phyloP scores from a whole-genome alignment of 1,140 invertebrate species.

The Ooceraea biroi region DNA sequence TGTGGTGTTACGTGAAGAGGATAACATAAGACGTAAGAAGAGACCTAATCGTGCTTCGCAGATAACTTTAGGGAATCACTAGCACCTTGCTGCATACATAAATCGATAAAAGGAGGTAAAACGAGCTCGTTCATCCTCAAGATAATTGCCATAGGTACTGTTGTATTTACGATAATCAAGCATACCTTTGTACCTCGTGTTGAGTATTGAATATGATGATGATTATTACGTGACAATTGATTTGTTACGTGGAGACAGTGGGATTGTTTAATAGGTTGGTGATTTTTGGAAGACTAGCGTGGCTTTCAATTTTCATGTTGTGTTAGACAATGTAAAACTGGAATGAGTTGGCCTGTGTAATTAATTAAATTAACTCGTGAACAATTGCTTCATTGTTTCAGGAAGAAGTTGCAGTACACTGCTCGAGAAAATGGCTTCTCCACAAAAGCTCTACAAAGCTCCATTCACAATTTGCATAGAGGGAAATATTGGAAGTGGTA shows the following conservation, averaged over 20 bases:
- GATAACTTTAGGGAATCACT: constrained; percentile 20
- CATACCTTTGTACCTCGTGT: constrained; percentile 4
- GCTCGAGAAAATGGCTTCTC: constrained; percentile 29
- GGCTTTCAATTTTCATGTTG: background rate
- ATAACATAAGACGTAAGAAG: background rate
- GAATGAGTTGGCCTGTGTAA: background rate
- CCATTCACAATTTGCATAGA: constrained; percentile 94
- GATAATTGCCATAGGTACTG: constrained; percentile 37
- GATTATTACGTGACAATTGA: background rate
- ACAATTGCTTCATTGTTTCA: constrained; percentile 17
- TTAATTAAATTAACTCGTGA: background rate
- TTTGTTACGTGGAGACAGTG: background rate
- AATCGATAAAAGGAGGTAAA: constrained; percentile 17
- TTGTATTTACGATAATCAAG: background rate
- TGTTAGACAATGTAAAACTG: constrained; percentile 8
- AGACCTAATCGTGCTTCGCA: background rate
- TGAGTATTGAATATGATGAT: background rate
- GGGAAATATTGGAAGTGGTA: constrained; percentile 97
- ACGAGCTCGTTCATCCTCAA: background rate
- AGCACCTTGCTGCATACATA: background rate
- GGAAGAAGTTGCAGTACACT: background rate
- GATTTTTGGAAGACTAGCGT: background rate
- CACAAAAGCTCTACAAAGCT: constrained; percentile 60
- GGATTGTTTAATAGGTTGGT: background rate
- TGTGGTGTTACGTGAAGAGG: constrained; percentile 12